Evolutionary conservation across 2,113 vertebrate genomes (phyloP).

Genomic region (Cyrtonyx montezumae): DNA sequence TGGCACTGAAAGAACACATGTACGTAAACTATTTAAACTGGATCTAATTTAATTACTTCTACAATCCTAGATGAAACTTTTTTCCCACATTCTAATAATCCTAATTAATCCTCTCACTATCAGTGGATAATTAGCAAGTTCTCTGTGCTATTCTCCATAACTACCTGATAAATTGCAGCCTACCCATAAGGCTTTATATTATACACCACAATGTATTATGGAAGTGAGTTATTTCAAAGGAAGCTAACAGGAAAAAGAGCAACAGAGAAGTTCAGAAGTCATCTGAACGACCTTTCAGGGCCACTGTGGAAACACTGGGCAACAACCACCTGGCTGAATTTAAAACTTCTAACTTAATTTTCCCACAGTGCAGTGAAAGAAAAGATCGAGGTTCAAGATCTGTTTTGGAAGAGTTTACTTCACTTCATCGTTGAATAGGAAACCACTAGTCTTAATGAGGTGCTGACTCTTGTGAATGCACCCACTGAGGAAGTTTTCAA

Average conservation of each 20-base stretch:
- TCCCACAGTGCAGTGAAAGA: background rate
- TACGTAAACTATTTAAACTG: constrained; percentile 19
- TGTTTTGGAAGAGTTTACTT: background rate
- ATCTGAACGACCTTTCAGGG: background rate
- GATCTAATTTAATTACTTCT: constrained; percentile 55
- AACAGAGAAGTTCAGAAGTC: background rate
- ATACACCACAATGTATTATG: background rate
- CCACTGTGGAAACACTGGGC: background rate
- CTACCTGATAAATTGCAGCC: background rate
- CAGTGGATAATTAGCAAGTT: background rate
- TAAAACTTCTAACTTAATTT: background rate
- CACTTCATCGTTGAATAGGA: background rate
- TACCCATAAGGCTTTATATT: background rate
- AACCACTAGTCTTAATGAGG: background rate
- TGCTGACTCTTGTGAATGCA: background rate
- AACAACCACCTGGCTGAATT: background rate
- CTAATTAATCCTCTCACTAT: constrained; percentile 44
- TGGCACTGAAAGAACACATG: constrained; percentile 4
- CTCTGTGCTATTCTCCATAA: constrained; percentile 16
- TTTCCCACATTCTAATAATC: constrained; percentile 63
- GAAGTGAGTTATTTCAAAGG: background rate
- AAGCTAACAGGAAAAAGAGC: background rate
- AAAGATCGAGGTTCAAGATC: background rate
- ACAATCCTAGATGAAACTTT: constrained; percentile 37
- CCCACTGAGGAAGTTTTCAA: background rate